These are phyloP conservation scores for Malurus elegans DNA, from an alignment of 2,113 vertebrate species.

Conservation along the genomic window DNA sequence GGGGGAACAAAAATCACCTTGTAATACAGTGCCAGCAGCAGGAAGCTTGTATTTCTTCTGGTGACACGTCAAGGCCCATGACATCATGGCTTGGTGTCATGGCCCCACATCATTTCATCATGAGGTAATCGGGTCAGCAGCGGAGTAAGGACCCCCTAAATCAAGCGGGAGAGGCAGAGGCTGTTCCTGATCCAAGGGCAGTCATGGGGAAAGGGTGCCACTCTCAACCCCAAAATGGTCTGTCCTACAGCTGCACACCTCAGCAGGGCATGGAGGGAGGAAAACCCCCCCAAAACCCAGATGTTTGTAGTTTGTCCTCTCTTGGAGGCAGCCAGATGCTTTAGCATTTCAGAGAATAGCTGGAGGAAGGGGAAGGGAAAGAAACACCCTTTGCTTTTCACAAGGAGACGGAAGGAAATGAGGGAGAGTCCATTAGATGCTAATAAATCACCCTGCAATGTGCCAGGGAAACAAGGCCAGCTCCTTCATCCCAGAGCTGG, in stretches of 20 bases:
- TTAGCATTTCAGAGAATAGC: neutral
- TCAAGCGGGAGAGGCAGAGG: neutral
- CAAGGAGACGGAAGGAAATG: slow-evolving; percentile 8
- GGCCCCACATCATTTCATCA: slow-evolving; percentile 45
- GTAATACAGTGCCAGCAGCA: slow-evolving; percentile 14
- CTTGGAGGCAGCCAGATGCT: slow-evolving; percentile 43
- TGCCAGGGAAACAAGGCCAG: neutral
- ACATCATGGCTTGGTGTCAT: slow-evolving; percentile 32
- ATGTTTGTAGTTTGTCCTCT: slow-evolving; percentile 34
- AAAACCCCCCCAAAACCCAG: neutral
- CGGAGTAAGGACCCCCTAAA: slow-evolving; percentile 4
- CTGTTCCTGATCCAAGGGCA: slow-evolving; percentile 39
- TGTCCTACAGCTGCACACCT: slow-evolving; percentile 29
- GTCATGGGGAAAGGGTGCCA: slow-evolving; percentile 15
- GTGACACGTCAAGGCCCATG: slow-evolving; percentile 34
- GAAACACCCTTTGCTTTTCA: neutral
- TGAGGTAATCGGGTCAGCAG: slow-evolving; percentile 59
- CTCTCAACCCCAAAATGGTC: neutral
- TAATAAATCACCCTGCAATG: slow-evolving; percentile 26
- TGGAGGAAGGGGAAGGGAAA: neutral
- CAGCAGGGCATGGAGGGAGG: neutral
- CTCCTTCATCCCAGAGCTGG: neutral
- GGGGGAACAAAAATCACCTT: slow-evolving; percentile 31
- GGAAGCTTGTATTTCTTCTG: slow-evolving; percentile 53
- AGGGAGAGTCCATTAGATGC: slow-evolving; percentile 13